A percentile compares a stretch with the other conserved stretches of the same genome.
phyloP scores from a whole-genome alignment of 2,113 vertebrate species.

The Python bivittatus region DNA sequence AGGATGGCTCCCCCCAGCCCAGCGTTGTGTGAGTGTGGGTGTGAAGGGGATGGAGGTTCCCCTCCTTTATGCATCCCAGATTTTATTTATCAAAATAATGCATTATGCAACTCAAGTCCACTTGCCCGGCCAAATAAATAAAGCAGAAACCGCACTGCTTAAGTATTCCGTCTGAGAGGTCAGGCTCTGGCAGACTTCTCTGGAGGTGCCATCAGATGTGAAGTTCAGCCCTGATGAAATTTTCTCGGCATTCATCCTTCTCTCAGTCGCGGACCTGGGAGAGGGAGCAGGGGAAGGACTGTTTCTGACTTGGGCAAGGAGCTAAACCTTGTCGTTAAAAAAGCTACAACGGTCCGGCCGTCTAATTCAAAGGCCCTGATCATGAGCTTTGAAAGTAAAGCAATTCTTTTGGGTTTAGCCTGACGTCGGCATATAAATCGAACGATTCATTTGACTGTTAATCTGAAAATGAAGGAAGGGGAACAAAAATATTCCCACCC shows the following conservation, averaged over 20 bases:
- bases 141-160: neutral
- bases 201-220: neutral
- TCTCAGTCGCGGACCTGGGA: neutral
- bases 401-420: neutral
- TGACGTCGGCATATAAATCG: no score
- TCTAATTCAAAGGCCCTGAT: neutral
- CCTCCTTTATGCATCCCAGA: neutral
- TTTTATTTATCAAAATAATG: slow-evolving; percentile 12
- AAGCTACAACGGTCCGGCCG: neutral
- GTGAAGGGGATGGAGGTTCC: neutral
- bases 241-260: slow-evolving; percentile 19
- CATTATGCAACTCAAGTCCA: neutral
- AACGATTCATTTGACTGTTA: no score
- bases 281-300: neutral
- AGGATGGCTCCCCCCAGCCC: neutral
- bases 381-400: neutral
- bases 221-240: slow-evolving; percentile 30
- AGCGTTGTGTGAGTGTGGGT: neutral
- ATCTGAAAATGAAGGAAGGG: neutral
- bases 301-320: neutral
- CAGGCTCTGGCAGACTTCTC: slow-evolving; percentile 22
- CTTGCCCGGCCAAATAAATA: neutral
- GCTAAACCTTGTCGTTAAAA: neutral
- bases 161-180: slow-evolving; percentile 24
- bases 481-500: neutral